A percentile compares a stretch with the other conserved stretches of the same genome.
These are phyloP conservation scores for Syngnathoides biaculeatus DNA, from an alignment of 2,113 vertebrate genomes.

Conservation along the genomic window DNA sequence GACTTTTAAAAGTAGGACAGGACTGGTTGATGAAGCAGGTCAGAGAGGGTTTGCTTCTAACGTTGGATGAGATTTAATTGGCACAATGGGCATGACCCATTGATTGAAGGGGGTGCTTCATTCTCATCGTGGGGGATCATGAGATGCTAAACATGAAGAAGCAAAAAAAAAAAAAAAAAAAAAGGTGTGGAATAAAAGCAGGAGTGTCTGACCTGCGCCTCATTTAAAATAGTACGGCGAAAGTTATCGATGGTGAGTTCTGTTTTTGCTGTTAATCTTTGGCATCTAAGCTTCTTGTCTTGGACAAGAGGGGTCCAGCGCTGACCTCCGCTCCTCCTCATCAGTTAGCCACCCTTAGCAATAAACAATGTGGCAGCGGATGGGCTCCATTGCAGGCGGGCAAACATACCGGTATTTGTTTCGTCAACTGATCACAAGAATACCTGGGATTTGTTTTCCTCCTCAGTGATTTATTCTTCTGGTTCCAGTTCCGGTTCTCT, in stretches of 20 bases:
- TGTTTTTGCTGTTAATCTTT: neutral
- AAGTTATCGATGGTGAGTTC: neutral
- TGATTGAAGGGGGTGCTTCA: too few species aligned
- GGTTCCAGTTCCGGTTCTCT: neutral
- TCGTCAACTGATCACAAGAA: neutral
- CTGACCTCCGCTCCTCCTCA: neutral
- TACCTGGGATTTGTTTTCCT: neutral
- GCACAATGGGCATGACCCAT: neutral
- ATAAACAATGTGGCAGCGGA: neutral
- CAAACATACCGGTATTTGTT: neutral
- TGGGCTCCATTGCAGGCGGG: neutral
- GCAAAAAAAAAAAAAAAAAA: neutral
- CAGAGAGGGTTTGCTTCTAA: neutral
- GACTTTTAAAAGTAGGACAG: neutral
- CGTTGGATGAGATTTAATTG: neutral
- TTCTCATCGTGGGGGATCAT: too few species aligned
- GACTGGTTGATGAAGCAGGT: neutral
- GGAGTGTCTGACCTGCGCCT: neutral
- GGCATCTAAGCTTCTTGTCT: neutral
- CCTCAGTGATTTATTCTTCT: neutral
- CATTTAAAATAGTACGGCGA: neutral
- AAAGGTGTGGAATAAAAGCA: neutral
- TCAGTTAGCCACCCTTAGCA: neutral
- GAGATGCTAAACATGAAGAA: too few species aligned
- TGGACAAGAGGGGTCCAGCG: neutral